Evolutionary conservation across 2,113 vertebrate genomes (phyloP).

Genomic region (Pleuronectes platessa): DNA sequence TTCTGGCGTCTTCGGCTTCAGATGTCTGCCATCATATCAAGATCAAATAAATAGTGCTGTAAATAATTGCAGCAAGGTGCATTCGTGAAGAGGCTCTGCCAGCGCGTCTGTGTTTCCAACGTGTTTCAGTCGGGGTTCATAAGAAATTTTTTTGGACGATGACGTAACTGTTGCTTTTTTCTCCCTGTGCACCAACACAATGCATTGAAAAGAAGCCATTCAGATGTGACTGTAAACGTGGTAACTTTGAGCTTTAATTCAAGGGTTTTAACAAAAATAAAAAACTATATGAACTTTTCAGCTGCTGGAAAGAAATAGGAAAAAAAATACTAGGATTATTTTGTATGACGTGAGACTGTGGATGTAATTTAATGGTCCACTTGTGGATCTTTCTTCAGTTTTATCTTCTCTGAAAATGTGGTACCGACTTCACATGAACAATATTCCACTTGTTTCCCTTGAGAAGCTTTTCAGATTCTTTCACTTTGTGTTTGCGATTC

Average conservation of each 20-base stretch:
- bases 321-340: no score
- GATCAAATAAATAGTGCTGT: constrained; percentile 82
- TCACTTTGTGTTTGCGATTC: no score
- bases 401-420: no score
- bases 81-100: constrained; percentile 55
- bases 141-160: not conserved
- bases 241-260: not conserved
- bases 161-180: not conserved
- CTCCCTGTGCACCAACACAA: not conserved
- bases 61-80: constrained; percentile 82
- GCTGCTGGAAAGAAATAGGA: no score
- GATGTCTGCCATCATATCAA: constrained; percentile 75
- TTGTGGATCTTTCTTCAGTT: no score
- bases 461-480: no score
- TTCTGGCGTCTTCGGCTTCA: constrained; percentile 70
- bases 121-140: not conserved
- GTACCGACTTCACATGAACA: no score
- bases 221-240: not conserved
- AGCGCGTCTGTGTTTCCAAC: constrained; percentile 25
- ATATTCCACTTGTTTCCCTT: no score
- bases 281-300: no score
- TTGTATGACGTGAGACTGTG: no score
- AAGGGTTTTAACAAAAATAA: not conserved
- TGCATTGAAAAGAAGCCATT: not conserved
- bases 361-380: no score